Percentiles rank a stretch among this genome's conserved stretches.
phyloP scores from a whole-genome alignment of 2,888 invertebrate genomes.

The Lydus trimaculatus region DNA sequence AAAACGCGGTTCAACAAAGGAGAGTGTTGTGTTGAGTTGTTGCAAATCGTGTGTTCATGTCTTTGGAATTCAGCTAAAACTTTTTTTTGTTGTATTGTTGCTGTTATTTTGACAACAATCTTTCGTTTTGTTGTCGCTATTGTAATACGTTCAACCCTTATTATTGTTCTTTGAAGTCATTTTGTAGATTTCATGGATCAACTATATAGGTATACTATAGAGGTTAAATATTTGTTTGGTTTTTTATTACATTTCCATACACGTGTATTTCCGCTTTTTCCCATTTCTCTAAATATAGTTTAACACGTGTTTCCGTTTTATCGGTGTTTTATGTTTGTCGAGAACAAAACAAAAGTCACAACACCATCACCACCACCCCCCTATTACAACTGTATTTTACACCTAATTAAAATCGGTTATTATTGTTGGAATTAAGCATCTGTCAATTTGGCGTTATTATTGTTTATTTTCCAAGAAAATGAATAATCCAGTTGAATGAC shows the following conservation, averaged over 20 bases:
- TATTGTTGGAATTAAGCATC: background rate
- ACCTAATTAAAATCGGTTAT: background rate
- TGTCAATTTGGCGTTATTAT: background rate
- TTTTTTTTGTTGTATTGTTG: no score
- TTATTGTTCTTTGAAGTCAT: background rate
- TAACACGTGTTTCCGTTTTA: conserved; percentile 32
- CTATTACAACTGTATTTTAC: background rate
- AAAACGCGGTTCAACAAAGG: background rate
- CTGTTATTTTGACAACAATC: no score
- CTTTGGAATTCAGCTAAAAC: no score
- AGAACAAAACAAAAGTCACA: background rate
- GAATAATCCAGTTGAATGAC: background rate
- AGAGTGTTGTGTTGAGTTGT: background rate
- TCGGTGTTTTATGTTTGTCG: background rate
- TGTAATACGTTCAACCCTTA: background rate
- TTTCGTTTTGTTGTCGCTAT: no score
- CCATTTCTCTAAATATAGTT: conserved; percentile 31
- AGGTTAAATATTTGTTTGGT: background rate
- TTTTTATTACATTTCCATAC: conserved; percentile 16
- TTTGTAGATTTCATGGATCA: conserved; percentile 23
- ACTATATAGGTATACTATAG: no score
- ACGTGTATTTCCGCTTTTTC: conserved; percentile 34
- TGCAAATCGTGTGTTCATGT: no score
- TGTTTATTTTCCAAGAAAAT: background rate
- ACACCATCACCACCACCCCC: no score